Percentiles rank a stretch among this genome's conserved stretches.
Evolutionary conservation across 2,113 vertebrate species (phyloP).

Genomic region (Lepus americanus): DNA sequence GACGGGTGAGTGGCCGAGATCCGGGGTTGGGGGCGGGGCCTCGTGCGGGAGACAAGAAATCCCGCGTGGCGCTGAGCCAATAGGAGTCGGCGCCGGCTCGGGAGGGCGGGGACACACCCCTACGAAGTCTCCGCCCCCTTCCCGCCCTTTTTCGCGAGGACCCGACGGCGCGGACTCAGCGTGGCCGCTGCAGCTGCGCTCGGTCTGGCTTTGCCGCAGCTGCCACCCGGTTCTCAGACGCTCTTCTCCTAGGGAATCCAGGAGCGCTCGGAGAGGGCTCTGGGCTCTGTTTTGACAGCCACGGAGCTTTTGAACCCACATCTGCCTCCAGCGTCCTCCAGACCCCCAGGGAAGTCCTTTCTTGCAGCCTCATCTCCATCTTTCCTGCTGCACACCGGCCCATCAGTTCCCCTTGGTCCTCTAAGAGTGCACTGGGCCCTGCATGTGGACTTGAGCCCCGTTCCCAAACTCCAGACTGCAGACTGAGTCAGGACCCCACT

Average conservation of each 20-base stretch:
- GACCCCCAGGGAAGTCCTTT: slow-evolving; percentile 6
- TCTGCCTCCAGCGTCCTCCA: background rate
- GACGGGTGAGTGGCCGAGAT: background rate
- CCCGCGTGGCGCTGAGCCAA: slow-evolving; percentile 77
- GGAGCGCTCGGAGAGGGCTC: background rate
- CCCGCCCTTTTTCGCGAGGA: background rate
- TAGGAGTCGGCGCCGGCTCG: slow-evolving; percentile 3
- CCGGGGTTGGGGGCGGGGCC: slow-evolving; percentile 9
- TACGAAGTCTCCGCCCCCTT: slow-evolving; percentile 44
- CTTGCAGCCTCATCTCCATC: background rate
- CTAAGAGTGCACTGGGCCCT: background rate
- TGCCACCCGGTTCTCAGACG: slow-evolving; percentile 1
- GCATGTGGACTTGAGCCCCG: background rate
- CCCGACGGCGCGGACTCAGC: background rate
- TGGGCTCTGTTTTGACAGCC: slow-evolving; percentile 18
- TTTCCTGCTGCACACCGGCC: background rate
- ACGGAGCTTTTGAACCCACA: slow-evolving; percentile 20
- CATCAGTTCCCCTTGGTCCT: background rate
- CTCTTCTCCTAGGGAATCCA: background rate
- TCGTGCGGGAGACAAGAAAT: background rate
- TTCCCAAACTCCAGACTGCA: background rate
- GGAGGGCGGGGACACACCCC: slow-evolving; percentile 48
- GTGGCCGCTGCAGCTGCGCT: background rate
- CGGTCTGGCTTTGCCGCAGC: background rate
- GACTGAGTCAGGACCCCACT: background rate